These are phyloP conservation scores for Luscinia luscinia DNA, from an alignment of 2,797 vertebrate genomes.

Conservation along the genomic window DNA sequence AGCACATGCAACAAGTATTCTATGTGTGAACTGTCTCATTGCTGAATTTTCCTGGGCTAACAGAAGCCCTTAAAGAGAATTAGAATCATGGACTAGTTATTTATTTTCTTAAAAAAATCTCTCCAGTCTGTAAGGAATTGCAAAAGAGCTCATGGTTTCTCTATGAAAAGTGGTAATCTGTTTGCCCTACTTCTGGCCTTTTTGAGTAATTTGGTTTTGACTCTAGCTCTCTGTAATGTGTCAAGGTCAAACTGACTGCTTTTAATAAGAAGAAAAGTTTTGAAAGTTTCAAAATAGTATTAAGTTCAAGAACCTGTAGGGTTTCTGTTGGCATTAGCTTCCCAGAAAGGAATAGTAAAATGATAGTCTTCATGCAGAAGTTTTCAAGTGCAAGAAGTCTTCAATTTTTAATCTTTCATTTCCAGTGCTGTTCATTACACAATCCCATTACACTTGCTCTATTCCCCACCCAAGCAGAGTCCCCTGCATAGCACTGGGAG, in stretches of 20 bases:
- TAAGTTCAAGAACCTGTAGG: background rate
- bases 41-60: background rate
- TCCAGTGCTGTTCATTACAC: background rate
- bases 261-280: background rate
- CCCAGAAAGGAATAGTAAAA: background rate
- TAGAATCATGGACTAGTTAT: background rate
- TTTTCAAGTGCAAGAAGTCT: background rate
- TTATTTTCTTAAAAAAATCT: background rate
- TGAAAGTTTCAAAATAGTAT: background rate
- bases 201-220: background rate
- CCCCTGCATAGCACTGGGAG: background rate
- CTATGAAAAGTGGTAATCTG: background rate
- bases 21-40: background rate
- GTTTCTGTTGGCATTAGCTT: background rate
- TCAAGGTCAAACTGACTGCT: background rate
- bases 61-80: background rate
- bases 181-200: background rate
- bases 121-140: background rate
- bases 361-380: background rate
- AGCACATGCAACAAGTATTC: background rate
- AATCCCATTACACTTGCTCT: background rate
- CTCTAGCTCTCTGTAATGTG: background rate
- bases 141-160: background rate
- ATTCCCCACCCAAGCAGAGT: background rate
- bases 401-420: background rate